A percentile compares a stretch with the other conserved stretches of the same genome.
These are phyloP conservation scores for Chloromyia formosa DNA, from an alignment of 2,888 invertebrate species.

Conservation along the genomic window DNA sequence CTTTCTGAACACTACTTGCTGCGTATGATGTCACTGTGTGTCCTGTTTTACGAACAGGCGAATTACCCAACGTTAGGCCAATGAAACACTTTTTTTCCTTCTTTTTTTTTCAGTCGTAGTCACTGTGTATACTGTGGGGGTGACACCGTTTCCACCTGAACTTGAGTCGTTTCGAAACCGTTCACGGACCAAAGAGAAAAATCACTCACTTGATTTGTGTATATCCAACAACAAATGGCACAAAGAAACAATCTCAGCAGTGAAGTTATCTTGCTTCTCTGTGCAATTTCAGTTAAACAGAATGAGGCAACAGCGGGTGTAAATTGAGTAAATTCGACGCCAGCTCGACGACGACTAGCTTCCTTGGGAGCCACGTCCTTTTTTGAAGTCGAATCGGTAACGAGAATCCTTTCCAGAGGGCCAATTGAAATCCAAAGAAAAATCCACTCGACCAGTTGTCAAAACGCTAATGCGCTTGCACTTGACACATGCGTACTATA, in stretches of 20 bases:
- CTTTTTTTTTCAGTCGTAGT: neutral
- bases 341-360: slow-evolving; percentile 40
- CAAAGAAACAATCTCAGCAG: neutral
- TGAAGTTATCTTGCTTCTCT: neutral
- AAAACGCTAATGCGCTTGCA: slow-evolving; percentile 47
- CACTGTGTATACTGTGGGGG: neutral
- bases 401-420: slow-evolving; percentile 20
- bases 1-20: neutral
- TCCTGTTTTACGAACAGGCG: neutral
- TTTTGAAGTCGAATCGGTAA: slow-evolving; percentile 41
- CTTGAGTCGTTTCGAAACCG: neutral
- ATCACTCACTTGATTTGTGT: neutral
- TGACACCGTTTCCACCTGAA: neutral
- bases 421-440: slow-evolving; percentile 30
- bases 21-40: neutral
- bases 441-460: slow-evolving; percentile 41
- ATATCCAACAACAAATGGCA: neutral
- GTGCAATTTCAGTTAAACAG: neutral
- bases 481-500: slow-evolving; percentile 47
- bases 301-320: neutral
- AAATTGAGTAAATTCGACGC: slow-evolving; percentile 26
- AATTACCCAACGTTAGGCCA: neutral
- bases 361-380: slow-evolving; percentile 44
- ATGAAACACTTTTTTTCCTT: neutral
- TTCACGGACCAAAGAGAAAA: neutral